phyloP scores from a whole-genome alignment of 2,113 vertebrate species.

The Mastomys coucha region DNA sequence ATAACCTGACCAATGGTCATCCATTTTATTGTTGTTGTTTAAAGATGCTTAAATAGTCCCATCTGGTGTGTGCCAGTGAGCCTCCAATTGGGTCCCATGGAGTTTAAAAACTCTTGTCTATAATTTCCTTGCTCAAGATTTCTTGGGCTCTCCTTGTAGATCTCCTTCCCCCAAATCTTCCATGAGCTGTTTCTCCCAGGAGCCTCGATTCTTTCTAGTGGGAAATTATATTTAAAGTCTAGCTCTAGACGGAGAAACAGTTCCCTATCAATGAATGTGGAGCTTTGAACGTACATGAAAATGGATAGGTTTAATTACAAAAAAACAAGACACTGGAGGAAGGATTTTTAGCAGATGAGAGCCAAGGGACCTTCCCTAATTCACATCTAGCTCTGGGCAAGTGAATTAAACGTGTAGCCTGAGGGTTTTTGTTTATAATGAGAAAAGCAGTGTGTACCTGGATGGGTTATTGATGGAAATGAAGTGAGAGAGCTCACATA shows the following conservation, averaged over 20 bases:
- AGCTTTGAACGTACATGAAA: background rate
- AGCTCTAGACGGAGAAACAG: slow-evolving; percentile 5
- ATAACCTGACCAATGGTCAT: background rate
- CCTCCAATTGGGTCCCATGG: background rate
- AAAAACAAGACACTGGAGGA: background rate
- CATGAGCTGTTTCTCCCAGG: background rate
- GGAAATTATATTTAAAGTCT: background rate
- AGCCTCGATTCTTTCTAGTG: background rate
- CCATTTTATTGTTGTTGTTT: background rate
- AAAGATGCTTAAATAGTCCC: background rate
- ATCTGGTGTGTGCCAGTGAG: background rate
- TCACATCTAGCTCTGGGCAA: background rate
- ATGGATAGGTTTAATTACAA: slow-evolving; percentile 52
- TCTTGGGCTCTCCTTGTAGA: background rate
- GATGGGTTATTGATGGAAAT: background rate
- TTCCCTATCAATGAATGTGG: background rate
- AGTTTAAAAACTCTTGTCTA: background rate
- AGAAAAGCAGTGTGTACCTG: background rate
- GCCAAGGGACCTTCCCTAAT: background rate
- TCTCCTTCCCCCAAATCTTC: background rate
- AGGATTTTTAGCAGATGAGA: background rate
- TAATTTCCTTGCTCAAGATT: background rate
- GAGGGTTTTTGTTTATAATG: background rate
- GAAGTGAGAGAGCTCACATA: background rate
- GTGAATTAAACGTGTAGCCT: background rate